Conservation (phyloP, 2,113 vertebrate species). For the Cyprinodon brontotheroides region DNA sequence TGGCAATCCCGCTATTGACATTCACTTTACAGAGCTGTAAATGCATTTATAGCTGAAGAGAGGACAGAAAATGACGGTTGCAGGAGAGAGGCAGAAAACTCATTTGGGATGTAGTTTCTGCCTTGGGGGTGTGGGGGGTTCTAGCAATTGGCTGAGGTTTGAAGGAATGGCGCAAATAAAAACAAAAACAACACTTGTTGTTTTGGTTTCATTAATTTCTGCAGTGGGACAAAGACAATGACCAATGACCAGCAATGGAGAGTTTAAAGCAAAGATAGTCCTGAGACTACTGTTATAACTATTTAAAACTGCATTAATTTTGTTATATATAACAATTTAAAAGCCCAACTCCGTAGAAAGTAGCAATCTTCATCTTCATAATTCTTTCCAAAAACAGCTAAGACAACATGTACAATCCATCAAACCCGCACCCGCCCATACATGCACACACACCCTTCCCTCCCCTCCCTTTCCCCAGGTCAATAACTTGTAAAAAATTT, state of each 20-base stretch:
- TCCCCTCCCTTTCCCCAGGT: constrained; percentile 53
- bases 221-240: background rate
- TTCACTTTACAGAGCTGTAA: constrained; percentile 78
- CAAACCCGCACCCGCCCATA: constrained; percentile 10
- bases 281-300: constrained; percentile 24
- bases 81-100: constrained; percentile 53
- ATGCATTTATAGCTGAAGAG: constrained; percentile 68
- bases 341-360: constrained; percentile 10
- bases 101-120: constrained; percentile 38
- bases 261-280: background rate
- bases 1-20: constrained; percentile 71
- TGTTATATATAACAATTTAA: constrained; percentile 2
- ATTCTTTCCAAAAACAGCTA: background rate
- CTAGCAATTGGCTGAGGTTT: constrained; percentile 6
- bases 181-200: constrained; percentile 23
- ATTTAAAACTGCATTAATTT: background rate
- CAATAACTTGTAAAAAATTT: constrained; percentile 82
- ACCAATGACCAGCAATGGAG: fast-evolving
- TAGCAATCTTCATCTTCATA: background rate
- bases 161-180: constrained; percentile 24
- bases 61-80: constrained; percentile 61
- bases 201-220: background rate
- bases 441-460: background rate
- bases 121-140: constrained; percentile 7
- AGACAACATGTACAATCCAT: constrained; percentile 25